Evolutionary conservation across 2,888 invertebrate genomes (phyloP), one percentile per base, ranked within the genome.

Genomic region (Callyntrura sp.): DNA sequence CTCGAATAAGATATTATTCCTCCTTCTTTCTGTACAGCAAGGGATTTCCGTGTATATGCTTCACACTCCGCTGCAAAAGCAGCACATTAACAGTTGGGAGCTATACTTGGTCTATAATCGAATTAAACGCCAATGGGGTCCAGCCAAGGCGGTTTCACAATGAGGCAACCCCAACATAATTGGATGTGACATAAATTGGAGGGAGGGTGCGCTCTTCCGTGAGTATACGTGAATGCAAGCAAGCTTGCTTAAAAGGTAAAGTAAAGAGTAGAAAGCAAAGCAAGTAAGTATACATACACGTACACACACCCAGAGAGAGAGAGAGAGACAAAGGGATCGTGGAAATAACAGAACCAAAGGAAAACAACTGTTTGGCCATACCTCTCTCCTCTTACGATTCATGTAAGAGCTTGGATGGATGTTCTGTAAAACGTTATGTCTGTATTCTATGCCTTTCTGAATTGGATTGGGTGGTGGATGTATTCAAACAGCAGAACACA

Each of bases 51-150:
- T n/a, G n/a, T 28, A 83, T 82, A 81, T 60, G 17, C 25, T 12
- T 28, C 65, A 65, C 28, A 28, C 65, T 28, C 28, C 65, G 28
- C 17, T 20, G 9, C 20, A 20, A 20, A 45, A 20, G 45, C n/a
- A 45, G 17, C 73, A 9, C 45, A 73, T 83, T 82, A 57, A 55
- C 84, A 70, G 68, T 55, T 70, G 89, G 86, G 81, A 82, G 81
- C 88, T 73, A 17, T 88, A 17, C 76, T 87, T n/a, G 82, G 88
- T 88, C 82, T 79, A 89, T 93, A 93, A 93, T 93, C 90, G 91
- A 93, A 93, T 93, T 93, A 92, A 91, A 92, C 90, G 91, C 93
- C 92, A 93, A 93, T 92, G 91, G 92, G 92, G 92, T 92, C 91
- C 91, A 91, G 88, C 90, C 90, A 87, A 92, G 92, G 93, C 92